Conservation (phyloP, 92 coral and sea anemone species). For the Porites lobata region DNA sequence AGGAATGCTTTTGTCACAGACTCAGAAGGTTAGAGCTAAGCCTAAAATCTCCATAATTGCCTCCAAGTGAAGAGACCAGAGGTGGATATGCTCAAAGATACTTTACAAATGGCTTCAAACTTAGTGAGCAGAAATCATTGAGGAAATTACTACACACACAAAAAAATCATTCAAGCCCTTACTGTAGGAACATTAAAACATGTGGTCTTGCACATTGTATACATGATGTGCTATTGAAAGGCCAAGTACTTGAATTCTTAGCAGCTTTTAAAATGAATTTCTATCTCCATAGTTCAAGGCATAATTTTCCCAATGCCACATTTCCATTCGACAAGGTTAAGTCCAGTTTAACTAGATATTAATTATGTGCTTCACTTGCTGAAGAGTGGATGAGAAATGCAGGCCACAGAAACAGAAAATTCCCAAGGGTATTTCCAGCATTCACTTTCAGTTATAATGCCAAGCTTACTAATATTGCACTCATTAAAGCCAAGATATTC, state of each 20-base stretch:
- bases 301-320: neutral
- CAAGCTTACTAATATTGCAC: neutral
- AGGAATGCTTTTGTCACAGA: no score
- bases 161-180: neutral
- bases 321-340: neutral
- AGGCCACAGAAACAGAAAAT: neutral
- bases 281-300: neutral
- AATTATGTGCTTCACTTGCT: neutral
- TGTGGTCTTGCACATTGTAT: neutral
- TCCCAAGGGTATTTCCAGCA: neutral
- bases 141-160: no score
- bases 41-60: no score
- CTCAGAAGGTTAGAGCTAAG: no score
- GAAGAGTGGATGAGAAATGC: neutral
- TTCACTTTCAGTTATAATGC: conserved; percentile 14
- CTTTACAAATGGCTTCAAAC: no score
- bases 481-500: neutral
- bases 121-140: no score
- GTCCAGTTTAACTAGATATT: neutral
- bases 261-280: neutral
- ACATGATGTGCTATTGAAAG: neutral
- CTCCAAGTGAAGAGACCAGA: no score
- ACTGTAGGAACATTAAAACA: neutral
- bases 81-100: no score
- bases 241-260: neutral